Evolutionary conservation across 1,140 invertebrate genomes (phyloP), one percentile per base, ranked within the genome.

Genomic region (Trichogramma pretiosum): DNA sequence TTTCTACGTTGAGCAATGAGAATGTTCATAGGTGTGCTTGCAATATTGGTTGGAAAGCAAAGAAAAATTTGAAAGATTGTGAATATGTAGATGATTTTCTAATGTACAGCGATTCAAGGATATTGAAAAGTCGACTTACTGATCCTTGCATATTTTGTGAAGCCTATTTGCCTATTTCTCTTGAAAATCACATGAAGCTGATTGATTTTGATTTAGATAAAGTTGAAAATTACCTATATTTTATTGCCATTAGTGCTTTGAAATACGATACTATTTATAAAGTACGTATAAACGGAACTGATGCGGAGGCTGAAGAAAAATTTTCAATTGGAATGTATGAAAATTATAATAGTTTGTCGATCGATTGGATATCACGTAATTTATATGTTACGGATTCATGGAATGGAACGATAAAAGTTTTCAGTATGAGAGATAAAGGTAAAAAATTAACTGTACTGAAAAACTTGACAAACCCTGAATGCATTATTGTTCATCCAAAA

Each of bases 221-320:
- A 14, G 8, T 3, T 0, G 32, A 46, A 4, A 50, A 50, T 36
- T 46, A 28, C 21, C 14, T 50, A 5, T 50, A 50, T 23, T 50
- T 46, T 3, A 40, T 50, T 3, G 36, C 9, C 3, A 41, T 13
- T 5, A 13, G 9, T 13, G 10, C 16, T 10, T 4, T 46, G 2
- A 43, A 32, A 17, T 8, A 26, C 5, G 30, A 46, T 13, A 13
- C 13, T 1, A 41, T 50, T 35, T 41, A 46, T 11, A 45, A 19
- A 36, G 23, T 46, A 3, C 43, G 30, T 14, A 42, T 37, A 8
- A 46, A 50, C 16, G 21, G 28, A 5, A 45, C 30, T 30, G 32
- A 17, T 3, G 5, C 30, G 1, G 32, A 45, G n/a, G n/a, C n/a
- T n/a, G n/a, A n/a, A n/a, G n/a, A n/a, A 40, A 5, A 35, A 7